Evolutionary conservation across 2,888 invertebrate genomes (phyloP), one percentile per base, ranked within the genome.

Genomic region (Micoletzkya japonica): DNA sequence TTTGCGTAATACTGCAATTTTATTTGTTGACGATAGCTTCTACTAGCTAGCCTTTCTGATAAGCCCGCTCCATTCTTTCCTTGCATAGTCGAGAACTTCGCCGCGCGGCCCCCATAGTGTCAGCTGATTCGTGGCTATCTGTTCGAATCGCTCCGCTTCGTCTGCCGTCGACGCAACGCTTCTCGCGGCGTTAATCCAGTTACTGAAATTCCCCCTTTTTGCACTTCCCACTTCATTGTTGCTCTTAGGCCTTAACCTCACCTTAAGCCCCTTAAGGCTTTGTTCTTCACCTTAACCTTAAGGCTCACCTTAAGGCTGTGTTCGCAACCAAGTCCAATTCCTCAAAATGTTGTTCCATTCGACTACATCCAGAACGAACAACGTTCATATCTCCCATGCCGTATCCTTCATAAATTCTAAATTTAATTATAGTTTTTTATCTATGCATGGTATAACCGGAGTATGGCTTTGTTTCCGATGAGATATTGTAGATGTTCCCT

Each of bases 61-160:
- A 4, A 88, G 83, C 85, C 92, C 93, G 28, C 91, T 89, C 95
- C 95, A 95, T 85, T 95, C 95, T 82, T 95, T 95, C 77, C 91
- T 91, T 0, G 94, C 95, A 86, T 95, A 95, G 86, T 95, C 95
- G 30, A 90, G 87, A 72, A 95, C 68, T 39, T 95, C 92, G 0
- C 93, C 94, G 60, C 89, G 89, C 0, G 95, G 95, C 26, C 95
- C 95, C 95, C 95, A 96, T 17, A 94, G 86, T 0, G 94, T 94
- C 57, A 96, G 91, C 87, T 95, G 96, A 88, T 94, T 94, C 61
- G 92, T 89, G 0, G 94, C 94, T 86, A 95, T 95, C 81, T 90
- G 91, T 85, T 92, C 91, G 80, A 89, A 91, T 61, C 14, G 1
- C n/a, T 63, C 61, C 2, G 61, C 32, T n/a, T 70, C 70, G 24